Evolutionary conservation across 2,113 vertebrate species (phyloP).

Genomic region (Cryptomyrus ogoouensis): DNA sequence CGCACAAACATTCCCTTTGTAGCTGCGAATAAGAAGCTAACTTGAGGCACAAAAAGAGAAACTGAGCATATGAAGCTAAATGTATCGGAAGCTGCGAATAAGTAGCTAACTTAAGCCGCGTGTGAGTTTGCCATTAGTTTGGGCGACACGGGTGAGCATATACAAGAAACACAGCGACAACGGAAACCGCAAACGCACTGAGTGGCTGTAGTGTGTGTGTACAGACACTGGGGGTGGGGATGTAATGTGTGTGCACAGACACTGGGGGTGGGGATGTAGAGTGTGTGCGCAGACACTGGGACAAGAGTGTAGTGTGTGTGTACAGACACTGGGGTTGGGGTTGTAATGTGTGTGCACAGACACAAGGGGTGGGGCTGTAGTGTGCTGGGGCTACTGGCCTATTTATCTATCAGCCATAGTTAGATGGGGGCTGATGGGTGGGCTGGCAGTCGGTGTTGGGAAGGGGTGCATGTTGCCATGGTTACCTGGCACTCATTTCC

Average conservation of each 20-base stretch:
- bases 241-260: background rate
- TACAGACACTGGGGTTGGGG: background rate
- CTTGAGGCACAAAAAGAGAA: too few species aligned
- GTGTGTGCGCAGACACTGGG: too few species aligned
- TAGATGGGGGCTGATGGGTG: background rate
- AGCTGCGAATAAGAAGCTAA: too few species aligned
- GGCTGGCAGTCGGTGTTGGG: background rate
- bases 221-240: too few species aligned
- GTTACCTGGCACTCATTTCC: background rate
- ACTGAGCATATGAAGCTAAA: too few species aligned
- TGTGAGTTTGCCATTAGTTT: too few species aligned
- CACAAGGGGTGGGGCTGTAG: background rate
- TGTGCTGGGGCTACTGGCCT: background rate
- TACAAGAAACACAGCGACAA: too few species aligned
- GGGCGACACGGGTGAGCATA: too few species aligned
- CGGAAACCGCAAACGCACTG: too few species aligned
- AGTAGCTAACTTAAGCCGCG: too few species aligned
- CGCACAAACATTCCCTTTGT: too few species aligned
- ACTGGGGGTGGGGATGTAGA: background rate
- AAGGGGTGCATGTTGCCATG: background rate
- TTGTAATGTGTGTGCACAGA: background rate
- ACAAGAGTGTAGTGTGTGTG: background rate
- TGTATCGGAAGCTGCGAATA: too few species aligned
- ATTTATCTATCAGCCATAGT: background rate
- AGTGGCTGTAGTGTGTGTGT: background rate